phyloP scores from a whole-genome alignment of 2,888 invertebrate genomes.

The Trisateles emortualis region DNA sequence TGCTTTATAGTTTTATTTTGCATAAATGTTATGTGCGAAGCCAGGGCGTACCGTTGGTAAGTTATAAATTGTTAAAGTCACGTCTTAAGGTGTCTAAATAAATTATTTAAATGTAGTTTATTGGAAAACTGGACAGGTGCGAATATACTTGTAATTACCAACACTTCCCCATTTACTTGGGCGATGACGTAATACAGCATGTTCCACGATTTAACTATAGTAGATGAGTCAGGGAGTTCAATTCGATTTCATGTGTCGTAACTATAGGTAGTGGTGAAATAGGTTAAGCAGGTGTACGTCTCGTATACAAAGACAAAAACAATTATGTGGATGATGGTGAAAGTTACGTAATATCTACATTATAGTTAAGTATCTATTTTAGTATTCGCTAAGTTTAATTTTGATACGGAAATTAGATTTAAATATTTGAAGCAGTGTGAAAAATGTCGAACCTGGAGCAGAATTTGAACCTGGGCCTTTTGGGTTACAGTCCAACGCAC shows the following conservation, averaged over 20 bases:
- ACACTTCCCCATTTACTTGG: neutral
- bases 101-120: neutral
- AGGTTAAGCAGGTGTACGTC: neutral
- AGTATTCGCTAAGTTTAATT: neutral
- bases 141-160: neutral
- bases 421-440: no score
- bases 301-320: neutral
- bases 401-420: neutral
- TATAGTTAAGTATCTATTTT: neutral
- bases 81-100: neutral
- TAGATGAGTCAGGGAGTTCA: conserved; percentile 4
- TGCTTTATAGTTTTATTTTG: no score
- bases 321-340: neutral
- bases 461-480: no score
- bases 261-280: neutral
- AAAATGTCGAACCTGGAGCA: no score
- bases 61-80: neutral
- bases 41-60: no score
- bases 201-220: conserved; percentile 6
- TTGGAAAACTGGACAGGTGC: neutral
- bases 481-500: no score
- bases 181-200: neutral
- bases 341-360: neutral
- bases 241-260: neutral
- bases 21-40: no score